Evolutionary conservation across 2,888 invertebrate species (phyloP).

Genomic region (Diachrysia chrysitis): DNA sequence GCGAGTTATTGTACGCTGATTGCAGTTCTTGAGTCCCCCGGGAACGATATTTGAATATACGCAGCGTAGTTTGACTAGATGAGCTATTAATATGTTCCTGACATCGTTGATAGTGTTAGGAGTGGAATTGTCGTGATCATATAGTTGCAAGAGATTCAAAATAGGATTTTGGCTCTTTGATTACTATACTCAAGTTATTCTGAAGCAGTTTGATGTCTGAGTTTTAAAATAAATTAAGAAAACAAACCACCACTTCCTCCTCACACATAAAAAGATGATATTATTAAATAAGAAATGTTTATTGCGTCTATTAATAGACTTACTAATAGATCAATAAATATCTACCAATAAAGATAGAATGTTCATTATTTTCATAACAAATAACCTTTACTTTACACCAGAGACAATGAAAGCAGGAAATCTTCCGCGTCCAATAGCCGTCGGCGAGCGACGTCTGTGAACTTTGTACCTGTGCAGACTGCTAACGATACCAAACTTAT

Average conservation of each 20-base stretch:
- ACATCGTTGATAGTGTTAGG: constrained; percentile 1
- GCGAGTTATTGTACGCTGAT: constrained; percentile 45
- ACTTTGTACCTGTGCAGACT: constrained; percentile 47
- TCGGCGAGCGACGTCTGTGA: constrained; percentile 17
- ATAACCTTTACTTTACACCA: neutral
- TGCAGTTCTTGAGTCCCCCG: constrained; percentile 26
- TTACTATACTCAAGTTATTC: neutral
- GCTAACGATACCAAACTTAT: constrained; percentile 46
- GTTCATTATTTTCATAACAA: neutral
- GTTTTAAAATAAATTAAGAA: too few relatives aligned
- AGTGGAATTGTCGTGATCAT: neutral
- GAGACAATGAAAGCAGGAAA: neutral
- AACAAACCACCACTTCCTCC: too few relatives aligned
- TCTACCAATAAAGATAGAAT: too few relatives aligned
- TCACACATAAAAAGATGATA: too few relatives aligned
- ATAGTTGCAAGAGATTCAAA: neutral
- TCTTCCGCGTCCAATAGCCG: neutral
- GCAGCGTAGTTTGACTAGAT: neutral
- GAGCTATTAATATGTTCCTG: neutral
- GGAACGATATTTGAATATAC: neutral
- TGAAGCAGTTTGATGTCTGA: neutral
- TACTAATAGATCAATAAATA: too few relatives aligned
- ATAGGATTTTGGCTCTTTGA: neutral
- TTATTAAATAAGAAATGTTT: too few relatives aligned
- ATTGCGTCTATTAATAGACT: too few relatives aligned